Percentiles rank a stretch among this genome's conserved stretches.
phyloP scores from a whole-genome alignment of 2,113 vertebrate species.

The Xiphias gladius region DNA sequence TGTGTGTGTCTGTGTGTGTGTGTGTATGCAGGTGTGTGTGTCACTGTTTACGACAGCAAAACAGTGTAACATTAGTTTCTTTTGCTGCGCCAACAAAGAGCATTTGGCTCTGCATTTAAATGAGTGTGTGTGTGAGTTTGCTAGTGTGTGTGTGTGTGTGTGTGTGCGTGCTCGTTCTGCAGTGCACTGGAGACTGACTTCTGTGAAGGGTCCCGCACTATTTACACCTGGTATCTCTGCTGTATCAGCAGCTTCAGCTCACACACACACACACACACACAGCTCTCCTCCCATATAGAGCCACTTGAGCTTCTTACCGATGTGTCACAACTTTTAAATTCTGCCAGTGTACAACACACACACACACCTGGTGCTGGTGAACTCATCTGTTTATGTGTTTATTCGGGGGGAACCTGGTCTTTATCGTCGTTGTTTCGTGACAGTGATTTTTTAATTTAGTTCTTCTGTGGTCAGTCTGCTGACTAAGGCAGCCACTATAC shows the following conservation, averaged over 20 bases:
- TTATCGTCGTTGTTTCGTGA: too few relatives aligned
- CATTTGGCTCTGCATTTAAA: background rate
- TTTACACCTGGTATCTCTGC: constrained; percentile 52
- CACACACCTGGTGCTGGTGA: background rate
- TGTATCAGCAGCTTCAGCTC: constrained; percentile 58
- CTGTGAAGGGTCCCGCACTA: constrained; percentile 37
- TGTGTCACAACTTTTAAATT: background rate
- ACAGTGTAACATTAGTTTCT: constrained; percentile 20
- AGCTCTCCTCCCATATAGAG: too few relatives aligned
- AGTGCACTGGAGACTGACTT: constrained; percentile 45
- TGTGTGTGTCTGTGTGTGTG: constrained; percentile 2
- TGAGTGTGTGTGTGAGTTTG: constrained; percentile 15
- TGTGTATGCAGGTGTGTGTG: background rate
- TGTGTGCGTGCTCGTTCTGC: constrained; percentile 19
- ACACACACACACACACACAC: background rate
- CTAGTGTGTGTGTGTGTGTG: constrained; percentile 24
- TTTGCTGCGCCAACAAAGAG: constrained; percentile 10
- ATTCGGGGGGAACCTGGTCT: too few relatives aligned
- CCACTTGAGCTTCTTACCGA: background rate
- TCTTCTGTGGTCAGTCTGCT: too few relatives aligned
- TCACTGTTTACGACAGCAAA: background rate
- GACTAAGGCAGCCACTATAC: too few relatives aligned
- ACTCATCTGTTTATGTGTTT: too few relatives aligned
- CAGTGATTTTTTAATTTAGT: too few relatives aligned
- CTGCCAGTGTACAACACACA: background rate